Base-by-base conservation (phyloP, 2,113 vertebrate genomes). In the Anoura caudifer region DNA sequence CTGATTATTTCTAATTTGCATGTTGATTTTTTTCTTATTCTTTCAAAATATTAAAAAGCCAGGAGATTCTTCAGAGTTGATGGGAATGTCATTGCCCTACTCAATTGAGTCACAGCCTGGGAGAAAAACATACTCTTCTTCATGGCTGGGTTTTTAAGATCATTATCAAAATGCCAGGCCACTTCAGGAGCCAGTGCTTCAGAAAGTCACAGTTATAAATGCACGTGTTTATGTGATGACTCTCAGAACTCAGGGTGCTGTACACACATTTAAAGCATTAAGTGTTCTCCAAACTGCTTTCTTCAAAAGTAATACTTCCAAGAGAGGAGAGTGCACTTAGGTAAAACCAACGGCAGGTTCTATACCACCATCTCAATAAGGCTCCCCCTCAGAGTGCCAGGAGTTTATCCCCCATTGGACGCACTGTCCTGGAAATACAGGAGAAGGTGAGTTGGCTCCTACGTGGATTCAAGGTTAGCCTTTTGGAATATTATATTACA, bases 141-240 rank as follows among this genome's bases (percentile, higher is more conserved):
- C 31, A 69, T 70, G 79, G 4, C 45, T 90, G 45, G 36, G 52
- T 84, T 94, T 88, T 79, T 72, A 65, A 91, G 81, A 84, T 87
- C 52, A 54, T 65, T 69, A 28, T 93, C 50, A n/a, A 14, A 90
- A 90, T 59, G 16, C 47, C 76, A 61, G 31, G 45, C 26, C 70
- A 83, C 19, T 76, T 95, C 54, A 95, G 61, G 36, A 96, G 88
- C 59, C 43, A 52, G 45, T 41, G 84, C 50, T 93, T 83, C 41
- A 54, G 56, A 93, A 93, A 73, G 50, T 95, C 65, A 79, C 86
- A 80, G 59, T 84, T 95, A 87, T 88, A 94, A 97, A 61, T 2
- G 0, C 43, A 76, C 1, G 4, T 47, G 65, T 50, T 90, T 87
- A 43, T 28, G 24, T 84, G 61, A 43, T 77, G 45, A 65, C 54